These are phyloP conservation scores for Xerus rutilus DNA, from an alignment of 2,797 vertebrate species.

Conservation along the genomic window DNA sequence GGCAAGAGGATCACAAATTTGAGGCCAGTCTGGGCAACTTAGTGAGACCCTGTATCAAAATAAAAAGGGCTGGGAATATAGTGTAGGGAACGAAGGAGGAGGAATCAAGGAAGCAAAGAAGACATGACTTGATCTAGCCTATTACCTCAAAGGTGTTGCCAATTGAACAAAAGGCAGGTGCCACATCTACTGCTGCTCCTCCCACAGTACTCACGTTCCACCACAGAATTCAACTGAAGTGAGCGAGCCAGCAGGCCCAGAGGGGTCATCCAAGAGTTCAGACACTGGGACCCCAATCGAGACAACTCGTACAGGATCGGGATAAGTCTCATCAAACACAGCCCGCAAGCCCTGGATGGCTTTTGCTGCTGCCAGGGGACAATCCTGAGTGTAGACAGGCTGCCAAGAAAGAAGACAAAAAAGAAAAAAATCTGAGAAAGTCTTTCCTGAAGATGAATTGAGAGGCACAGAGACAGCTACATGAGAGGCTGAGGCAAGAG, in stretches of 20 bases:
- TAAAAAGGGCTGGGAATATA: background rate
- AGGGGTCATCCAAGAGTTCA: constrained; percentile 94
- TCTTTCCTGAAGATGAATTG: background rate
- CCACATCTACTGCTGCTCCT: accelerated
- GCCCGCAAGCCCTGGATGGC: constrained; percentile 97
- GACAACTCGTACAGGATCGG: constrained; percentile 97
- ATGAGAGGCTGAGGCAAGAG: no score
- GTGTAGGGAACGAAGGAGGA: background rate
- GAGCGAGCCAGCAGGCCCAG: constrained; percentile 92
- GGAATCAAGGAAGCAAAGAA: background rate
- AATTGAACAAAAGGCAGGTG: background rate
- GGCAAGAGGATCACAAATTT: background rate
- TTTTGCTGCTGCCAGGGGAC: constrained; percentile 95
- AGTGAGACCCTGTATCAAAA: background rate
- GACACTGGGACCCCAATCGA: constrained; percentile 95
- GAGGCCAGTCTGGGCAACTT: background rate
- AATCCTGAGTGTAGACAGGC: constrained; percentile 94
- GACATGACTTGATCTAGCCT: background rate
- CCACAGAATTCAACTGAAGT: constrained; percentile 98
- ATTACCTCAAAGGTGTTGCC: accelerated
- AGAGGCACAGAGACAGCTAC: no score
- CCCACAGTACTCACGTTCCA: constrained; percentile 94
- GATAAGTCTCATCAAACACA: constrained; percentile 99
- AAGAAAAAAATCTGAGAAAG: background rate
- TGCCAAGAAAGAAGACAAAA: constrained; percentile 79